phyloP scores from a whole-genome alignment of 2,797 vertebrate species.

The Buceros bicornis region DNA sequence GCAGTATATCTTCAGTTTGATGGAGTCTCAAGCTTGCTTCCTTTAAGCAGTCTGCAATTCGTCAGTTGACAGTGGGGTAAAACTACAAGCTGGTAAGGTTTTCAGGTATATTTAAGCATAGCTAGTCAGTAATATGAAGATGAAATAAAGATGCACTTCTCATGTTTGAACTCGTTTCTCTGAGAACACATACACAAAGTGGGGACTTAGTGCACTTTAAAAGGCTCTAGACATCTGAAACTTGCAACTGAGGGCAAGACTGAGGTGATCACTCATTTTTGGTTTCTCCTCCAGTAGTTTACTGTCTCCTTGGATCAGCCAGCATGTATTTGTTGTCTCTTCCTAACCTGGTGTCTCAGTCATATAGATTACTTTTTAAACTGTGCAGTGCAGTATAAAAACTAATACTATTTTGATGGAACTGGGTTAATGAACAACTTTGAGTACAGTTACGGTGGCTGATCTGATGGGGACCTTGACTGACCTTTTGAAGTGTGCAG shows the following conservation, averaged over 20 bases:
- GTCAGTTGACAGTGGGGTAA: background rate
- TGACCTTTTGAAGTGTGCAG: background rate
- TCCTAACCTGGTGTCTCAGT: background rate
- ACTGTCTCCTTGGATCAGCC: background rate
- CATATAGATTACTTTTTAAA: background rate
- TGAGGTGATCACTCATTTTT: background rate
- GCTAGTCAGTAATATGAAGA: background rate
- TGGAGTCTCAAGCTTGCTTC: background rate
- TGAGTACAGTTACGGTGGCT: rapidly evolving
- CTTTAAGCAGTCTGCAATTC: background rate
- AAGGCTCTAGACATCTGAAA: background rate
- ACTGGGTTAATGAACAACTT: rapidly evolving
- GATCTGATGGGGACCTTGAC: background rate
- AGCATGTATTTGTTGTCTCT: background rate
- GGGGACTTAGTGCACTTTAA: background rate
- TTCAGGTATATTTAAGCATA: background rate
- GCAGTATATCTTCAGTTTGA: background rate
- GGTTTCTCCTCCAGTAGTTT: background rate
- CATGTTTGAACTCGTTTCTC: background rate
- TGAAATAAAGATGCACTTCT: background rate
- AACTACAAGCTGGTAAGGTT: background rate
- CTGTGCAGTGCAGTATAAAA: background rate
- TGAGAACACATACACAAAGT: too few relatives aligned
- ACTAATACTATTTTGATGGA: background rate
- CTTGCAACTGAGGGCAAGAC: background rate